Conservation (phyloP, 2,888 invertebrate species). For the Catocala sponsa region DNA sequence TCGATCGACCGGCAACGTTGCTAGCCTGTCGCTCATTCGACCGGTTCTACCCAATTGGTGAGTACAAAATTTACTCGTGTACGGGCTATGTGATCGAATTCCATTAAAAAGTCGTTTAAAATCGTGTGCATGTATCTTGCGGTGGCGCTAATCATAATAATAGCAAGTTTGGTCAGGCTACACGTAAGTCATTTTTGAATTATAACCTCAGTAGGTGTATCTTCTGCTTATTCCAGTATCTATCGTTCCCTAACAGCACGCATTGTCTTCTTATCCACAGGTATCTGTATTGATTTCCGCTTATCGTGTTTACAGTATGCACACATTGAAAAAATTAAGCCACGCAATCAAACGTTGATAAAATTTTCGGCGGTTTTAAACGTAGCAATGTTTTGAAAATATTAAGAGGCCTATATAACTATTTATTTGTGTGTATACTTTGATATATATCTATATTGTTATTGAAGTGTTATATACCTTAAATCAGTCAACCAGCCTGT, state of each 20-base stretch:
- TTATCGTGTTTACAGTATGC: slow-evolving; percentile 1
- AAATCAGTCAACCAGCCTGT: too few relatives aligned
- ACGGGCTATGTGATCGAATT: slow-evolving; percentile 52
- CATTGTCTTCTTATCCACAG: slow-evolving; percentile 6
- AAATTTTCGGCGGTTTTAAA: not conserved
- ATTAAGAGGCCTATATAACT: too few relatives aligned
- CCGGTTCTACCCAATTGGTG: slow-evolving; percentile 73
- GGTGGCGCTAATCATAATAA: slow-evolving; percentile 82
- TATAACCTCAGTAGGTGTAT: slow-evolving; percentile 14
- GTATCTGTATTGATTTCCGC: slow-evolving; percentile 6
- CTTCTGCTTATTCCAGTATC: slow-evolving; percentile 18
- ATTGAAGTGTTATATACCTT: too few relatives aligned
- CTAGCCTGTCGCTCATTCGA: slow-evolving; percentile 62
- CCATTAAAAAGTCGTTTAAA: slow-evolving; percentile 42
- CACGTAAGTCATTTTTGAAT: slow-evolving; percentile 75
- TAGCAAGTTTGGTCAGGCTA: slow-evolving; percentile 83
- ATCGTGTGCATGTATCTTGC: slow-evolving; percentile 84
- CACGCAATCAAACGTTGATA: not conserved
- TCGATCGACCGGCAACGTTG: slow-evolving; percentile 38
- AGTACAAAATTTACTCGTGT: slow-evolving; percentile 72
- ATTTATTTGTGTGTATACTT: too few relatives aligned
- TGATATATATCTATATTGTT: too few relatives aligned
- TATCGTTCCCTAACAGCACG: slow-evolving; percentile 11
- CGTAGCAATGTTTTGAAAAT: too few relatives aligned
- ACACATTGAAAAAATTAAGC: not conserved